Base-by-base conservation (phyloP, 2,113 vertebrate species). In the Anthoscopus minutus region DNA sequence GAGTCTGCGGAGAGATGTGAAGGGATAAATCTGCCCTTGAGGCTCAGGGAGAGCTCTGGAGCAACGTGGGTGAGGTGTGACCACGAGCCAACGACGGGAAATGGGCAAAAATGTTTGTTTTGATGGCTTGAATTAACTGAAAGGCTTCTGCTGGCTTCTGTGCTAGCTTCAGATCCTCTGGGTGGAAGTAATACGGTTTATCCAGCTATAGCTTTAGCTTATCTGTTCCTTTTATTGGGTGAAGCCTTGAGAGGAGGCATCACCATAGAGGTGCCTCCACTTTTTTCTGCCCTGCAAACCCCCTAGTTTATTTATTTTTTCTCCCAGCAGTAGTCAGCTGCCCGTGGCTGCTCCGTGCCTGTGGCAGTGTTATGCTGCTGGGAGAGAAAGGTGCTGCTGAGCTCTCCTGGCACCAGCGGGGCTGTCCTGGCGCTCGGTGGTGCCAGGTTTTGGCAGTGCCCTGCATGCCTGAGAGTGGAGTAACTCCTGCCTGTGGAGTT, bases 401-500 rank as follows among this genome's bases (percentile, higher is more conserved):
- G 69, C 37, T 9, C 33, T 23, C 47, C 94, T 71, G 92, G 96
- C 89, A 61, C 74, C 38, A 9, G 37, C 2, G 5, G 70, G 47
- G 84, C 97, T 27, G 98, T 98, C 92, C 89, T 98, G 40, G 98
- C 57, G 23, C 31, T 45, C 2, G 23, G 6, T 10, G 42, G 40
- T 8, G 81, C 65, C 53, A 20, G 96, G 95, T 84, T 82, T 65
- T 61, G 94, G 94, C 94, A 96, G 96, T 8, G 14, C 87, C 82
- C 95, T 97, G 98, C 96, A 96, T 94, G 78, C 95, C 40, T 21
- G 97, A 98, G 98, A 98, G 98, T 98, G 97, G 97, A 97, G n/a
- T 71, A 86, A 84, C 95, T 97, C 85, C 93, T 86, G 5, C 91
- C 28, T 2, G n/a, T 97, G 96, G 97, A 93, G 97, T 97, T 96